phyloP scores from a whole-genome alignment of 2,113 vertebrate species.

The Junco hyemalis region DNA sequence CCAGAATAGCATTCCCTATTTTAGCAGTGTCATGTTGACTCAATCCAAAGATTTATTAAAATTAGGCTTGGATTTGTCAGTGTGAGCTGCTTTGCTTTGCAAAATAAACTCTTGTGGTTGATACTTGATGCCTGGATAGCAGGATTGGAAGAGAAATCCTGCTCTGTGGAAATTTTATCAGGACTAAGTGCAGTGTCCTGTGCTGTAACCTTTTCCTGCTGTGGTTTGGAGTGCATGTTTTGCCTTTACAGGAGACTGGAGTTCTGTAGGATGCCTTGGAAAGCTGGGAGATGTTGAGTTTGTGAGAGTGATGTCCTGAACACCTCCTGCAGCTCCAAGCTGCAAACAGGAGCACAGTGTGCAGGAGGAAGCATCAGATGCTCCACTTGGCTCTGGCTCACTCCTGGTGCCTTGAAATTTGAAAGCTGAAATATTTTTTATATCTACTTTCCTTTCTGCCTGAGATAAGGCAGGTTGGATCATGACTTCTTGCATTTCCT shows the following conservation, averaged over 20 bases:
- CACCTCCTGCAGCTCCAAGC: neutral
- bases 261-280: neutral
- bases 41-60: neutral
- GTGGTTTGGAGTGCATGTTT: neutral
- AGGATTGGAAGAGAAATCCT: neutral
- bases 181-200: fast-evolving
- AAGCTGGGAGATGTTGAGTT: fast-evolving
- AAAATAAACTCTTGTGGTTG: neutral
- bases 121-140: neutral
- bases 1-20: neutral
- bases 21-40: neutral
- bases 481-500: neutral
- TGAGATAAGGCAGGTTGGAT: neutral
- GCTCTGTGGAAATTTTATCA: neutral
- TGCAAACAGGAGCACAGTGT: neutral
- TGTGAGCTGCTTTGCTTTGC: neutral
- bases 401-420: neutral
- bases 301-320: neutral
- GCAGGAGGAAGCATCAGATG: neutral
- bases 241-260: neutral
- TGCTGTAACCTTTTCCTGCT: neutral
- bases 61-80: neutral
- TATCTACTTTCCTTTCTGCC: neutral
- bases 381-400: neutral
- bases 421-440: neutral